Base-by-base conservation (phyloP, 2,888 invertebrate genomes). In the Drosophila leonis region DNA sequence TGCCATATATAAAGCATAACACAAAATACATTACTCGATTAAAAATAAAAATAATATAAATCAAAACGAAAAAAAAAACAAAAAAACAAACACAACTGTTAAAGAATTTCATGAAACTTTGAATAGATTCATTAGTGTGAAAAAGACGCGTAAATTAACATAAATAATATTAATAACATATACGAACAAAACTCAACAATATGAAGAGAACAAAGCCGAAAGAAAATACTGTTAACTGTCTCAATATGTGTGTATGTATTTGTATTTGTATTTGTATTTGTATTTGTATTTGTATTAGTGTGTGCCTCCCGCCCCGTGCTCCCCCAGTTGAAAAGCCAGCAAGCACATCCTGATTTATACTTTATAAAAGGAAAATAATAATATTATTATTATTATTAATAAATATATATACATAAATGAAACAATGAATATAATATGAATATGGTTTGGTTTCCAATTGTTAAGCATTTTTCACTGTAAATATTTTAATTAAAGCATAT, bases 391-490 rank as follows among this genome's bases (percentile, higher is more conserved):
- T 18, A 49, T 33, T 49, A 49, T 33, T 13, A 20, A 35, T 29
- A 54, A 4, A 48, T 52, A 37, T 10, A 52, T 52, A 24, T n/a
- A 20, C 20, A 37, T 48, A n/a, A 15, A 29, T n/a, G 29, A 48
- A 48, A 29, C 48, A 48, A 29, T 48, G 48, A 49, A 49, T 52
- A 54, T 54, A 54, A 54, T 37, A 54, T 39, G 39, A 65, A 64
- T 81, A 42, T 79, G 56, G 46, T 78, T 79, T 88, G 77, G 69
- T 74, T 88, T 85, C 68, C 69, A 74, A 83, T 74, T 85, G 86
- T 90, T 85, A 83, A 73, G 78, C 67, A 88, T 85, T 88, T 78
- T 78, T 83, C 86, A 90, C 90, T 85, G 84, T 88, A 85, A 80
- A 86, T 90, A 90, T 80, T 90, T 83, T 70, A 88, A 90, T 64